Evolutionary conservation across 2,888 invertebrate species (phyloP).

Genomic region (Pterobdella sp.): DNA sequence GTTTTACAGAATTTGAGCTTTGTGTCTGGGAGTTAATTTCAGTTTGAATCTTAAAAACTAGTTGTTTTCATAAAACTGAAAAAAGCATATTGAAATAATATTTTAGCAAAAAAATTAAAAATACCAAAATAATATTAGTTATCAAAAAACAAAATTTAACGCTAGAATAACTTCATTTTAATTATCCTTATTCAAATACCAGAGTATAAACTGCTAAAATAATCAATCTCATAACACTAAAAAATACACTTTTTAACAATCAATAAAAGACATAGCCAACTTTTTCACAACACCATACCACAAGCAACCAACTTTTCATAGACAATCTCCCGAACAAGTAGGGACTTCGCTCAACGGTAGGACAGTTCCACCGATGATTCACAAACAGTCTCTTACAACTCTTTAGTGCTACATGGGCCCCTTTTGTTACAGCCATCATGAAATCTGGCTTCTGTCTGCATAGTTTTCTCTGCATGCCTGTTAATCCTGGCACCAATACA

Average conservation of each 20-base stretch:
- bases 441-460: constrained; percentile 47
- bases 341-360: constrained; percentile 46
- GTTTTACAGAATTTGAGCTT: neutral
- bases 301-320: constrained; percentile 46
- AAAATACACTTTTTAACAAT: neutral
- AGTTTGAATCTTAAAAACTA: no score
- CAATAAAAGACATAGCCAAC: neutral
- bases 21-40: neutral
- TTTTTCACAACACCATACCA: no score
- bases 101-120: no score
- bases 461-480: constrained; percentile 48
- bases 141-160: no score
- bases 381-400: constrained; percentile 51
- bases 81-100: no score
- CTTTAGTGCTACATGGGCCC: constrained; percentile 48
- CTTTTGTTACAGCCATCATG: constrained; percentile 49
- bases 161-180: no score
- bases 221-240: no score
- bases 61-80: no score
- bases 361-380: constrained; percentile 50
- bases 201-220: no score
- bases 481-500: constrained; percentile 48
- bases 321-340: constrained; percentile 52
- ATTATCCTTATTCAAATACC: no score
- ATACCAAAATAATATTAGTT: no score